These are phyloP conservation scores for Bradypodion pumilum DNA, from an alignment of 2,797 vertebrate genomes.

Conservation along the genomic window DNA sequence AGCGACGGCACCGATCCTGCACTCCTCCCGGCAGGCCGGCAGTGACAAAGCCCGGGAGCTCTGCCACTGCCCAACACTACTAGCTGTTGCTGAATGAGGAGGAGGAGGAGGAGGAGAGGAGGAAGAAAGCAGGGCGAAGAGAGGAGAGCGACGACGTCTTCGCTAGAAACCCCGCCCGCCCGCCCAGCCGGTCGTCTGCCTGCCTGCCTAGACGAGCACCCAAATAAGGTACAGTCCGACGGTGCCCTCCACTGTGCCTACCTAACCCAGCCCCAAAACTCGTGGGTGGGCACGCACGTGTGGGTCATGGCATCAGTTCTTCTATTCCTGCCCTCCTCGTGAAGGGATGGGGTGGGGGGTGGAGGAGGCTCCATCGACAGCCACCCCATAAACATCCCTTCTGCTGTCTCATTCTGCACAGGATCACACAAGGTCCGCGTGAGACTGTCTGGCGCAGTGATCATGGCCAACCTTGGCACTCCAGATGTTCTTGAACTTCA, in stretches of 20 bases:
- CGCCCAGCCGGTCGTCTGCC: no score
- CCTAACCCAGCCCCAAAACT: neutral
- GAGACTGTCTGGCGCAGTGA: no score
- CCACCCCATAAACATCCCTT: neutral
- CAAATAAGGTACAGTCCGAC: slow-evolving; percentile 47
- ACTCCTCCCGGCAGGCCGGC: slow-evolving; percentile 61
- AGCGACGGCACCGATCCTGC: slow-evolving; percentile 64
- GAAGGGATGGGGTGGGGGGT: neutral
- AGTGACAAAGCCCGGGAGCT: slow-evolving; percentile 62
- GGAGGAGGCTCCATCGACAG: neutral
- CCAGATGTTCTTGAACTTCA: no score
- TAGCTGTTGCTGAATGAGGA: slow-evolving; percentile 35
- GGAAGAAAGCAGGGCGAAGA: neutral
- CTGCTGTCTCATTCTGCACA: neutral
- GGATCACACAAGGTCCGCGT: neutral
- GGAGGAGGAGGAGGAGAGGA: neutral
- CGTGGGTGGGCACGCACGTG: neutral
- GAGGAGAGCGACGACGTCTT: neutral
- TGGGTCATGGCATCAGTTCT: neutral
- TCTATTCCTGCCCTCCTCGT: slow-evolving; percentile 4
- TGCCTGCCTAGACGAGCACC: neutral
- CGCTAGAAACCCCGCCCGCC: neutral
- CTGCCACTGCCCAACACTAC: neutral
- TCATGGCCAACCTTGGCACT: no score
- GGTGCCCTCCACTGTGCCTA: neutral